These are phyloP conservation scores for Halocynthia roretzi DNA, from an alignment of 23 tunicate genomes.

Conservation along the genomic window DNA sequence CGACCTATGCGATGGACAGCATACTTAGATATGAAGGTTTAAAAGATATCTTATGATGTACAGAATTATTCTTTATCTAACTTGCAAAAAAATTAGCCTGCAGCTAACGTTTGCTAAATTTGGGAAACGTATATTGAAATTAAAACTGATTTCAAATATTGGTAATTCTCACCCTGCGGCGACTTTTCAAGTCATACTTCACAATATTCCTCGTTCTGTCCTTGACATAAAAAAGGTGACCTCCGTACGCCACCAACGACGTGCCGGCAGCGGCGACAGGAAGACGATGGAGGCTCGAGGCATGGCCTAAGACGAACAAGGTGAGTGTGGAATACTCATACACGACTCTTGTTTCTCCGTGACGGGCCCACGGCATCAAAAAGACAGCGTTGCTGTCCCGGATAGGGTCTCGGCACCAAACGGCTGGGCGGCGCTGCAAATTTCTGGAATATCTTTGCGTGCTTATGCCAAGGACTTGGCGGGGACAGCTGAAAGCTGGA, in stretches of 20 bases:
- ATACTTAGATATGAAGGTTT: too few relatives aligned
- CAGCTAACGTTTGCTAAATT: too few relatives aligned
- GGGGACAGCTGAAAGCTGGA: neutral
- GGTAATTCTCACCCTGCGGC: neutral
- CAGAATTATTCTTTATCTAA: too few relatives aligned
- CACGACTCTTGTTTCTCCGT: conserved; percentile 6
- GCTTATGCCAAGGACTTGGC: neutral
- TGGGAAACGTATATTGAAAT: too few relatives aligned
- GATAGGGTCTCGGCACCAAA: neutral
- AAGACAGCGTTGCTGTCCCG: neutral
- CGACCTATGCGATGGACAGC: neutral
- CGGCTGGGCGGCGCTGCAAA: conserved; percentile 12
- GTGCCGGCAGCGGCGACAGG: conserved; percentile 33
- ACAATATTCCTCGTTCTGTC: neutral
- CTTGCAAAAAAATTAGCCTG: too few relatives aligned
- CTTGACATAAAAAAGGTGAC: conserved; percentile 44
- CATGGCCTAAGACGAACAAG: conserved; percentile 32
- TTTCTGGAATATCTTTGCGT: conserved; percentile 2
- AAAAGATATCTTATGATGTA: too few relatives aligned
- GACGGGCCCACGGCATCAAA: conserved; percentile 5
- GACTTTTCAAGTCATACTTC: neutral
- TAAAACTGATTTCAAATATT: neutral
- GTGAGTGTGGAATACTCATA: neutral
- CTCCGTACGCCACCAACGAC: conserved; percentile 45
- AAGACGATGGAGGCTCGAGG: conserved; percentile 8